A percentile compares a stretch with the other conserved stretches of the same genome.
phyloP scores from a whole-genome alignment of 2,113 vertebrate genomes.

The Crotalus helleri region DNA sequence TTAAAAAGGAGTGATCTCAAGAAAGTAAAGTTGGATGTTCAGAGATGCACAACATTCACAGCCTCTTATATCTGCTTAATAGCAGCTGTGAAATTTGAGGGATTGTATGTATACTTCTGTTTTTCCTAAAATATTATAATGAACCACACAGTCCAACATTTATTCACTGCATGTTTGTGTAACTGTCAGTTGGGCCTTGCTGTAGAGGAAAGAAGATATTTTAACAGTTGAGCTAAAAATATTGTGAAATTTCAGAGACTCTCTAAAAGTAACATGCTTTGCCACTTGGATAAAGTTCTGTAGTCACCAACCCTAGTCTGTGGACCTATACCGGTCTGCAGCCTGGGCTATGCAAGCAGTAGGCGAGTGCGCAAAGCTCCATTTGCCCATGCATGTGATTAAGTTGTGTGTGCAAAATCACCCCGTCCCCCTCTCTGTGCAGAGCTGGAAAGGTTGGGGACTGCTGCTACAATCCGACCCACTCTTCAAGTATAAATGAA shows the following conservation, averaged over 20 bases:
- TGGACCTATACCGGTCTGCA: no score
- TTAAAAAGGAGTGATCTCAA: constrained; percentile 3
- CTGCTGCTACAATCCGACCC: not conserved
- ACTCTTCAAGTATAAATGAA: not conserved
- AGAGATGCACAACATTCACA: not conserved
- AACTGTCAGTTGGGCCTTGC: not conserved
- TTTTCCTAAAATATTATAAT: not conserved
- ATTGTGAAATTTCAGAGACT: not conserved
- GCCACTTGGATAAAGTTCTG: not conserved
- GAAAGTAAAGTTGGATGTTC: not conserved
- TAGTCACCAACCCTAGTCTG: no score
- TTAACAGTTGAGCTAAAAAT: not conserved
- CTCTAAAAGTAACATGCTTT: not conserved
- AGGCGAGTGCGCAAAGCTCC: no score
- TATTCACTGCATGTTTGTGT: not conserved
- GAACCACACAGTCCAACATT: not conserved
- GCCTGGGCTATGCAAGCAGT: no score
- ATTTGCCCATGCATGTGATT: no score
- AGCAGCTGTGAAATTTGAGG: not conserved
- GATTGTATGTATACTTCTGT: not conserved
- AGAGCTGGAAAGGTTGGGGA: no score
- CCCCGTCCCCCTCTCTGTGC: no score
- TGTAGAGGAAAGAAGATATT: not conserved
- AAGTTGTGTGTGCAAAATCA: no score
- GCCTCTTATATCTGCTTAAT: not conserved